These are phyloP conservation scores for Ispidina picta DNA, from an alignment of 2,797 vertebrate species.

Conservation along the genomic window DNA sequence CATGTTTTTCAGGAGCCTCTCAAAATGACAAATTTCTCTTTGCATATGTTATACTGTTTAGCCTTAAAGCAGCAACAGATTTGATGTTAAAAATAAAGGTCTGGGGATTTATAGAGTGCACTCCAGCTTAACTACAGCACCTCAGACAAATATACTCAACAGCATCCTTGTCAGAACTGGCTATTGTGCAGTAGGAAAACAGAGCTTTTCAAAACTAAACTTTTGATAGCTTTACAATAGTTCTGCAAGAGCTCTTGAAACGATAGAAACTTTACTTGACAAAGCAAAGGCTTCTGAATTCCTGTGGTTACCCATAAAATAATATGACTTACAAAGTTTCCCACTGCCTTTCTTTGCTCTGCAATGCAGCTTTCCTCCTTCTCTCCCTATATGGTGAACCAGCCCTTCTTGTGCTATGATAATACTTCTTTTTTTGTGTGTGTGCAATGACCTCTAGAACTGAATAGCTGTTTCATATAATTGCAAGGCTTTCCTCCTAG, in stretches of 20 bases:
- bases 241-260: conserved; percentile 2
- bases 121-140: neutral
- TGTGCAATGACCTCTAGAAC: conserved; percentile 2
- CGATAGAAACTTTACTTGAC: conserved; percentile 12
- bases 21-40: conserved; percentile 29
- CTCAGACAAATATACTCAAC: neutral
- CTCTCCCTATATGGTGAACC: neutral
- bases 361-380: neutral
- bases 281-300: conserved; percentile 39
- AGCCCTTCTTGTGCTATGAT: neutral
- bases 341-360: neutral
- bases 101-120: neutral
- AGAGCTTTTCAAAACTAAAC: neutral
- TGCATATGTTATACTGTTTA: conserved; percentile 1
- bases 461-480: conserved; percentile 48
- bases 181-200: neutral
- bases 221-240: conserved; percentile 31
- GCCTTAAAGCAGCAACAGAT: neutral
- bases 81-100: conserved; percentile 10
- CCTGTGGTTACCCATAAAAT: conserved; percentile 20
- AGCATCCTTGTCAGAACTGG: neutral
- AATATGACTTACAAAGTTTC: conserved; percentile 23
- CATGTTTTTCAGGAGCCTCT: conserved; percentile 5
- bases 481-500: conserved; percentile 36
- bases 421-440: neutral